Conservation (phyloP, 2,888 invertebrate species). For the Eupithecia dodoneata region DNA sequence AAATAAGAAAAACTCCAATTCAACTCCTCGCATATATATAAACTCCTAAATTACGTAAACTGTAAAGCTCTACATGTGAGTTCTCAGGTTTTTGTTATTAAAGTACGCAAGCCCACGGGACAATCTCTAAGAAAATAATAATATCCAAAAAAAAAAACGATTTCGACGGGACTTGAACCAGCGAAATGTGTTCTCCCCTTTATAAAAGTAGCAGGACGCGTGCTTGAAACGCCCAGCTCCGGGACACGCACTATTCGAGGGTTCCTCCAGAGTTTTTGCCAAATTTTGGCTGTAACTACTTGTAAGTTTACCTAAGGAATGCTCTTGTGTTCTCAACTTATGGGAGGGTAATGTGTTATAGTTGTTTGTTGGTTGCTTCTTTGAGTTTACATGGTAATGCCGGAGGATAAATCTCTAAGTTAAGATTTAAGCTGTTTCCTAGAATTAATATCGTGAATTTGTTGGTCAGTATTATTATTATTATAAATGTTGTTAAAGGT, state of each 20-base stretch:
- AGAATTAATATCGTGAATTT: background rate
- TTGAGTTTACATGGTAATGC: background rate
- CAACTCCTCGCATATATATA: too few relatives aligned
- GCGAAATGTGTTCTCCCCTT: background rate
- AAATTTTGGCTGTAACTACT: constrained; percentile 46
- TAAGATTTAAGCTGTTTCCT: background rate
- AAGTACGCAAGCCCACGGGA: too few relatives aligned
- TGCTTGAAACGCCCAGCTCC: constrained; percentile 62
- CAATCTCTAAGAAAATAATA: too few relatives aligned
- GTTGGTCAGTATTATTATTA: background rate
- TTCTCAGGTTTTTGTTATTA: too few relatives aligned
- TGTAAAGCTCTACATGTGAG: background rate
- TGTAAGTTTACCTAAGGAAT: constrained; percentile 27
- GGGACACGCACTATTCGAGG: constrained; percentile 55
- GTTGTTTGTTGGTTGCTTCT: constrained; percentile 23
- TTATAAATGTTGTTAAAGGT: too few relatives aligned
- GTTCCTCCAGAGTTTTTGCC: constrained; percentile 59
- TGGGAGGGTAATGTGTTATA: constrained; percentile 35
- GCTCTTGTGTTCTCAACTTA: constrained; percentile 64
- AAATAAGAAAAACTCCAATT: too few relatives aligned
- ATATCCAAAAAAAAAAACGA: too few relatives aligned
- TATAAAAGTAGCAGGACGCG: constrained; percentile 67
- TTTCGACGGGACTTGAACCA: too few relatives aligned
- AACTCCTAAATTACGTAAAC: background rate
- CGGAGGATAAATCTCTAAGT: constrained; percentile 7